These are phyloP conservation scores for Araneus ventricosus DNA, from an alignment of 1,140 invertebrate species.

Conservation along the genomic window DNA sequence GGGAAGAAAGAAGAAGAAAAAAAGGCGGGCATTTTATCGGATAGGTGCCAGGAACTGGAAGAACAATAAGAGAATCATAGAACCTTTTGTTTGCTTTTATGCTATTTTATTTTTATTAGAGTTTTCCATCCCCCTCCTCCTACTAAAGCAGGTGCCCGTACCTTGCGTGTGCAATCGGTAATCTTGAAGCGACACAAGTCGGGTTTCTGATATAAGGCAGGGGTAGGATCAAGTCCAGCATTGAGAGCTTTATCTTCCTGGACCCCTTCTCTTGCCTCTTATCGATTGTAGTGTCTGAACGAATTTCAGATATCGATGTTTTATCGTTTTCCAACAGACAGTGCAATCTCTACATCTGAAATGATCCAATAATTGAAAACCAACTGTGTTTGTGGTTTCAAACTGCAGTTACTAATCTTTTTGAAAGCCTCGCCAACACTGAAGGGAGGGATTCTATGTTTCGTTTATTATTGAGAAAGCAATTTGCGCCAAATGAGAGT, in stretches of 20 bases:
- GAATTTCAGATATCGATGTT: constrained; percentile 64
- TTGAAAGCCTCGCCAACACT: neutral
- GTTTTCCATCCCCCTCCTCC: neutral
- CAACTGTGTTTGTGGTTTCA: neutral
- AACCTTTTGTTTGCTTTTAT: constrained; percentile 56
- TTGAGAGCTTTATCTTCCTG: constrained; percentile 45
- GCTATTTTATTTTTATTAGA: constrained; percentile 62
- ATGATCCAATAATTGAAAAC: constrained; percentile 61
- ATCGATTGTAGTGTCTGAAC: constrained; percentile 40
- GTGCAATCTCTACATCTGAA: constrained; percentile 35
- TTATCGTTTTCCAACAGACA: constrained; percentile 59
- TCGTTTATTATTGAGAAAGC: neutral
- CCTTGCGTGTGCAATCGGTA: constrained; percentile 41
- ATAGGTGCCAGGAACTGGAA: constrained; percentile 60
- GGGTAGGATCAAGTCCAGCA: constrained; percentile 25
- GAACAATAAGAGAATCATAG: constrained; percentile 71
- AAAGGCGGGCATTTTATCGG: constrained; percentile 52
- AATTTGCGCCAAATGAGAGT: neutral
- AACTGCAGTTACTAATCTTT: neutral
- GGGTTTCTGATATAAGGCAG: constrained; percentile 49
- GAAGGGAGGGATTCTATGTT: neutral
- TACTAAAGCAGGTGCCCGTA: constrained; percentile 37
- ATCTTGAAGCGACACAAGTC: constrained; percentile 51
- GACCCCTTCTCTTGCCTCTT: neutral
- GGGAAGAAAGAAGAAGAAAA: neutral